Evolutionary conservation across 2,113 vertebrate genomes (phyloP).

Genomic region (Arothron firmamentum): DNA sequence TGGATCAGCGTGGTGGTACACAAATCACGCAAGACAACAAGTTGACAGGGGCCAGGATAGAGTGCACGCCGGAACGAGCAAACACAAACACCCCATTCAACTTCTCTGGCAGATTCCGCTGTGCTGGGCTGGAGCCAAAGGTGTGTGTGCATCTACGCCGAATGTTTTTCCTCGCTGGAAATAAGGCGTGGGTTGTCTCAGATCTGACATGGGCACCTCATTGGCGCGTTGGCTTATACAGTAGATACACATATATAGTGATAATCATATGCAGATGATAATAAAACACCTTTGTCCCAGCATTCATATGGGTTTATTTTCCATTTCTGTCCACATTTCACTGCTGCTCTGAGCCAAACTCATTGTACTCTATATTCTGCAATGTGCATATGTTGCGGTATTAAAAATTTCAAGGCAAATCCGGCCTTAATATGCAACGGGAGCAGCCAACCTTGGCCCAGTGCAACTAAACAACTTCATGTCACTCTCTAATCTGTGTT

Average conservation of each 20-base stretch:
- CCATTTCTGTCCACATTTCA: slow-evolving; percentile 63
- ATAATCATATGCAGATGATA: slow-evolving; percentile 61
- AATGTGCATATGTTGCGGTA: slow-evolving; percentile 73
- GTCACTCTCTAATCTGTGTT: slow-evolving; percentile 75
- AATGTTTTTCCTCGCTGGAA: slow-evolving; percentile 51
- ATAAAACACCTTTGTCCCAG: slow-evolving; percentile 66
- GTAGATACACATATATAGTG: slow-evolving; percentile 55
- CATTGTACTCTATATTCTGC: slow-evolving; percentile 69
- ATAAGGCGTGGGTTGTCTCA: slow-evolving; percentile 57
- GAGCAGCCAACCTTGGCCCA: slow-evolving; percentile 64
- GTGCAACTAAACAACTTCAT: slow-evolving; percentile 75
- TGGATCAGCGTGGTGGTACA: slow-evolving; percentile 61
- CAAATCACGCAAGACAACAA: slow-evolving; percentile 67
- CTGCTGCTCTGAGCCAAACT: slow-evolving; percentile 51
- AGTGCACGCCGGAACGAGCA: slow-evolving; percentile 14
- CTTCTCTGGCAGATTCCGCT: slow-evolving; percentile 47
- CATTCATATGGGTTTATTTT: slow-evolving; percentile 53
- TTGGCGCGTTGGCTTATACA: slow-evolving; percentile 40
- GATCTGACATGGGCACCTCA: slow-evolving; percentile 47
- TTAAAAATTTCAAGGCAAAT: slow-evolving; percentile 70
- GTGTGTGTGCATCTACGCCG: slow-evolving; percentile 47
- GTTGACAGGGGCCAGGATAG: slow-evolving; percentile 38
- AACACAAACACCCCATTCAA: slow-evolving; percentile 56
- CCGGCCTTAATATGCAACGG: slow-evolving; percentile 62
- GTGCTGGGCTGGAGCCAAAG: slow-evolving; percentile 28